These are phyloP conservation scores for Lasioglossum leucozonium DNA, from an alignment of 2,888 invertebrate species.

Conservation along the genomic window DNA sequence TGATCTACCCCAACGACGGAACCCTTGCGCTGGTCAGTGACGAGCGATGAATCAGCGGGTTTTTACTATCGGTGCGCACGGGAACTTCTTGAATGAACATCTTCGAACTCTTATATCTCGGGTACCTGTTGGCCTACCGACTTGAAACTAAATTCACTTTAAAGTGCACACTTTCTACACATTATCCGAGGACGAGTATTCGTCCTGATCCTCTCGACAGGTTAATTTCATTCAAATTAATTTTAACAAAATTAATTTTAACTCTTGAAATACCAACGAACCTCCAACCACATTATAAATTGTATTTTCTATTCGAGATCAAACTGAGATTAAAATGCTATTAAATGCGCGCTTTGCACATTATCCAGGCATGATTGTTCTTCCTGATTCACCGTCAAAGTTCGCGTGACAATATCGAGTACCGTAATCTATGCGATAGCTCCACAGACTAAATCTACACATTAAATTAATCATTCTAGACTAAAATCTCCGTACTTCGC, in stretches of 20 bases:
- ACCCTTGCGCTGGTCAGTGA: conserved; percentile 24
- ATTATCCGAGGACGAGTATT: too few species aligned
- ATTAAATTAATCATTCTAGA: neutral
- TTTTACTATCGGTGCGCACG: conserved; percentile 15
- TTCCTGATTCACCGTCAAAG: neutral
- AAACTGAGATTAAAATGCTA: too few species aligned
- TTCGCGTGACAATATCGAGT: neutral
- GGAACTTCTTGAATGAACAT: neutral
- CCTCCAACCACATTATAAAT: too few species aligned
- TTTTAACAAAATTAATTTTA: too few species aligned
- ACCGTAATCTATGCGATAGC: neutral
- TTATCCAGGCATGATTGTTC: too few species aligned
- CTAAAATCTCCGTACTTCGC: neutral
- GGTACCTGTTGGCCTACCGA: conserved; percentile 13
- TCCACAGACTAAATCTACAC: neutral
- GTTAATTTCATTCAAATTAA: too few species aligned
- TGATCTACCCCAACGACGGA: neutral
- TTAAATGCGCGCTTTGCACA: too few species aligned
- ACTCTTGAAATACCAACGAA: too few species aligned
- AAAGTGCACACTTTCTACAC: neutral
- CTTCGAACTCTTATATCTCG: conserved; percentile 20
- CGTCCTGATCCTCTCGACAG: too few species aligned
- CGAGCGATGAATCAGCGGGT: conserved; percentile 12
- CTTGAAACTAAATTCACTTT: neutral
- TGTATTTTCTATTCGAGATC: too few species aligned